These are phyloP conservation scores for Drosophila robusta DNA, from an alignment of 2,888 invertebrate species.

Conservation along the genomic window DNA sequence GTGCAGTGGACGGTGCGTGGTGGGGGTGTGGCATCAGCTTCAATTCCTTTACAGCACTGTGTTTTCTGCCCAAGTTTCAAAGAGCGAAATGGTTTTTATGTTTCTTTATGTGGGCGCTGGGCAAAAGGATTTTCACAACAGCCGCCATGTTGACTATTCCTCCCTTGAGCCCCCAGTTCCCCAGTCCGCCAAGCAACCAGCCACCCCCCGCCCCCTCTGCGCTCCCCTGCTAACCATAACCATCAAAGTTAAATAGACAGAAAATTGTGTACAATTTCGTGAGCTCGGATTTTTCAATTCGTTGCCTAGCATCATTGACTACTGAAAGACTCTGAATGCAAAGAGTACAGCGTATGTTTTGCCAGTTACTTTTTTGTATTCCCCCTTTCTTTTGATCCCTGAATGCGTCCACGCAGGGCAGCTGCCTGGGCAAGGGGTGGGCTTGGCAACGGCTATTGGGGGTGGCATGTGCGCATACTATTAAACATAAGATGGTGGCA, in stretches of 20 bases:
- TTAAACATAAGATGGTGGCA: conserved; percentile 49
- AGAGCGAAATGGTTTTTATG: conserved; percentile 78
- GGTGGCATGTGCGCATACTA: conserved; percentile 39
- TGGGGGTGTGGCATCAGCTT: conserved; percentile 21
- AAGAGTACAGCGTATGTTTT: conserved; percentile 44
- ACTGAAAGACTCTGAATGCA: conserved; percentile 61
- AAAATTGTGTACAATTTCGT: conserved; percentile 82
- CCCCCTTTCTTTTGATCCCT: conserved; percentile 29
- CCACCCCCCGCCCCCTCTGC: neutral
- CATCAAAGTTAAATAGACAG: conserved; percentile 82
- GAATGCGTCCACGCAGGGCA: conserved; percentile 38
- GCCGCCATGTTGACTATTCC: conserved; percentile 43
- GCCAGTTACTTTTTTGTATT: conserved; percentile 8
- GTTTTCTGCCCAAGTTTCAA: conserved; percentile 63
- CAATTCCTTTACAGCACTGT: conserved; percentile 52
- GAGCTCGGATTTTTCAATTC: conserved; percentile 78
- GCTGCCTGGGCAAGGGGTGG: neutral
- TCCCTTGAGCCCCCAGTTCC: neutral
- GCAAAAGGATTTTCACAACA: conserved; percentile 60
- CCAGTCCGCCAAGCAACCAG: neutral
- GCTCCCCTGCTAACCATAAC: conserved; percentile 25
- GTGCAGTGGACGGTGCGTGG: neutral
- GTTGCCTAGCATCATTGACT: conserved; percentile 80
- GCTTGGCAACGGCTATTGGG: conserved; percentile 19
- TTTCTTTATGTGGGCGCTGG: conserved; percentile 73